Percentiles rank a stretch among this genome's conserved stretches.
Evolutionary conservation across 1,140 invertebrate genomes (phyloP).

Genomic region (Heliothis virescens): DNA sequence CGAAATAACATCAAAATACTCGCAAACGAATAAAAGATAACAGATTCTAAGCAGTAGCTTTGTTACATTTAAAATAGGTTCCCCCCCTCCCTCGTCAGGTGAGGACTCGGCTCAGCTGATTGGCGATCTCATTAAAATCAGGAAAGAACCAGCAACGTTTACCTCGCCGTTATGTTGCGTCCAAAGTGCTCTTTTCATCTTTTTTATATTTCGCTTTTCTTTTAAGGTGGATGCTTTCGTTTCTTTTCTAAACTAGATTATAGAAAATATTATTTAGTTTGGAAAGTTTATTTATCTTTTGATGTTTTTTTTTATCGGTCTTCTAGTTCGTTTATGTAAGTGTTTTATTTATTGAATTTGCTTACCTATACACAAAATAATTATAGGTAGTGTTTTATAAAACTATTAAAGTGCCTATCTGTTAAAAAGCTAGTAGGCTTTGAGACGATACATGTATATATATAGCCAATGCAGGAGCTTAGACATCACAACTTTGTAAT

Average conservation of each 20-base stretch:
- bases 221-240: background rate
- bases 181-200: slow-evolving; percentile 52
- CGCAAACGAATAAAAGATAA: background rate
- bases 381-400: too few species aligned
- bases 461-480: too few species aligned
- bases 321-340: too few species aligned
- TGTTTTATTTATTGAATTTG: too few species aligned
- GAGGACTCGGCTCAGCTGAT: slow-evolving; percentile 63
- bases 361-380: too few species aligned
- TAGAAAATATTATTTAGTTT: background rate
- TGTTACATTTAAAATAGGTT: slow-evolving; percentile 36
- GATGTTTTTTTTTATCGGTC: too few species aligned
- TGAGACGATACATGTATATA: too few species aligned
- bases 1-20: background rate
- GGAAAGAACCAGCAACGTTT: slow-evolving; percentile 68
- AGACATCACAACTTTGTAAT: background rate
- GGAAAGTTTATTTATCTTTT: background rate
- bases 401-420: too few species aligned
- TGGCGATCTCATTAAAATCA: slow-evolving; percentile 82
- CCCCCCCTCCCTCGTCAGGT: slow-evolving; percentile 34
- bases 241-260: slow-evolving; percentile 3
- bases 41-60: slow-evolving; percentile 42
- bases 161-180: slow-evolving; percentile 57
- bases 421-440: too few species aligned
- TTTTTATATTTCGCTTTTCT: slow-evolving; percentile 49